Evolutionary conservation across 2,797 vertebrate species (phyloP).

Genomic region (Phrynocephalus guinanensis): DNA sequence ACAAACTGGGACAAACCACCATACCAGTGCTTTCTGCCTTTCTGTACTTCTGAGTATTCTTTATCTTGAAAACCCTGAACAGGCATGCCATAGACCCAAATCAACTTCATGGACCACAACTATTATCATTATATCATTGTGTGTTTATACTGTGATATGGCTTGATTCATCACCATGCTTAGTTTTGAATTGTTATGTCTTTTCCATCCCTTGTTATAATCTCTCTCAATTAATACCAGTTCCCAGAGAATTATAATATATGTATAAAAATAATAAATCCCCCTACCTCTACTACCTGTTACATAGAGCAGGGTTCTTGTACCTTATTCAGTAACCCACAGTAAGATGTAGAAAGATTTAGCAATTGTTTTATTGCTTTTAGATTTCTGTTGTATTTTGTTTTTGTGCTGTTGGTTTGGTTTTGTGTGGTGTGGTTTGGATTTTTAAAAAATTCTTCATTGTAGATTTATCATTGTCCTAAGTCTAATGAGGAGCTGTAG

Average conservation of each 20-base stretch:
- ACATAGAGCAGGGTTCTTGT: slow-evolving; percentile 31
- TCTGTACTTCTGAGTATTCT: too few species aligned
- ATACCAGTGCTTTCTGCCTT: too few species aligned
- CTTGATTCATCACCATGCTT: not conserved
- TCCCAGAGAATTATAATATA: not conserved
- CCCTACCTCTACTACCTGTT: not conserved
- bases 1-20: too few species aligned
- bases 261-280: not conserved
- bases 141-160: too few species aligned
- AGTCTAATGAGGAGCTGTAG: too few species aligned
- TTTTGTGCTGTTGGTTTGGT: not conserved
- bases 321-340: not conserved
- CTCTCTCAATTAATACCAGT: not conserved
- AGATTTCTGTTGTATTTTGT: not conserved
- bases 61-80: too few species aligned
- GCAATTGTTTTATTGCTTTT: not conserved
- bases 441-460: not conserved
- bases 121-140: too few species aligned
- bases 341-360: not conserved
- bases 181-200: not conserved
- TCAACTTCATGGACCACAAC: too few species aligned
- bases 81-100: too few species aligned
- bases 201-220: not conserved
- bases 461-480: not conserved
- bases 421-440: not conserved